Evolutionary conservation across 2,113 vertebrate species (phyloP).

Genomic region (Psilopsiagon aymara): DNA sequence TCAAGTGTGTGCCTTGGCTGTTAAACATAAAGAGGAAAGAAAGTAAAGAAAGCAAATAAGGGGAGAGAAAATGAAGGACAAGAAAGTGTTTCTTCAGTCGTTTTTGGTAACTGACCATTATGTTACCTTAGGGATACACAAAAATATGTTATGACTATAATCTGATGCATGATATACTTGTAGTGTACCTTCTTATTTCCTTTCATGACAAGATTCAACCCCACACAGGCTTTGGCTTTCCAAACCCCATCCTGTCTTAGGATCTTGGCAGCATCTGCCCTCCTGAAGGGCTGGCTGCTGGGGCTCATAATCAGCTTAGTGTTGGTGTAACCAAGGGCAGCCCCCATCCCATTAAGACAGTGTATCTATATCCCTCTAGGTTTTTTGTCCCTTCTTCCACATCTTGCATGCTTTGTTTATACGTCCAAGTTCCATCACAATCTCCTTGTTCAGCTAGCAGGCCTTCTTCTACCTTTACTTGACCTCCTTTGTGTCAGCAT

Average conservation of each 20-base stretch:
- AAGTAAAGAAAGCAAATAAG: not conserved
- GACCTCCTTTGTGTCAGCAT: not conserved
- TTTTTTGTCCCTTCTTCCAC: not conserved
- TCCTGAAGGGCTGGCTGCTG: rapidly evolving
- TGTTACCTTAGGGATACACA: not conserved
- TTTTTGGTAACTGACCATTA: not conserved
- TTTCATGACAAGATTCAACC: not conserved
- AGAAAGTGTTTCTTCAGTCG: not conserved
- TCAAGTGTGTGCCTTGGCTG: not conserved
- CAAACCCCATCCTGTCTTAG: not conserved
- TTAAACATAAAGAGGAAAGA: not conserved
- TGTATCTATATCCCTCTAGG: not conserved
- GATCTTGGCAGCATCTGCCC: not conserved
- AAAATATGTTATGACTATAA: not conserved
- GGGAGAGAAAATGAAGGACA: not conserved
- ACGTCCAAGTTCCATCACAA: not conserved
- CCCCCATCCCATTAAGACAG: not conserved
- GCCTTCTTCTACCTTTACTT: not conserved
- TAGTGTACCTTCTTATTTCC: not conserved
- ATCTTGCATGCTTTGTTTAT: not conserved
- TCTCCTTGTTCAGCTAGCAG: not conserved
- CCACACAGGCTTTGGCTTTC: not conserved
- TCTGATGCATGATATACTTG: not conserved
- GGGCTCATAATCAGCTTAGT: not conserved
- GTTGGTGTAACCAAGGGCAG: not conserved